phyloP scores from a whole-genome alignment of 2,113 vertebrate genomes.

The Craseonycteris thonglongyai region DNA sequence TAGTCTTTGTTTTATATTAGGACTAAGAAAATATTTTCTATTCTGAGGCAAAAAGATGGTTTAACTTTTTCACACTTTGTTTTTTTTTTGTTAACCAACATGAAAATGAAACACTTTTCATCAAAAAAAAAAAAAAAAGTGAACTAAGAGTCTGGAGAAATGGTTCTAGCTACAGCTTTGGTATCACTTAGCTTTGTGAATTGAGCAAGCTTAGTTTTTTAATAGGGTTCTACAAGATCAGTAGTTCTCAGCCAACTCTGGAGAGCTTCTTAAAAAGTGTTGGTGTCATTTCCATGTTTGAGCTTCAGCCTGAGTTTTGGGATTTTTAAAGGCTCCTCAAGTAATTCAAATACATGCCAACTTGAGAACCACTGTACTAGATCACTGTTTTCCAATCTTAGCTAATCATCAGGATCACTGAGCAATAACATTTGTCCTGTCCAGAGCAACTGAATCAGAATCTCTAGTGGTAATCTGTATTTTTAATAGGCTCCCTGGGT shows the following conservation, averaged over 20 bases:
- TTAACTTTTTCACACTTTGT: not conserved
- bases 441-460: not conserved
- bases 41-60: not conserved
- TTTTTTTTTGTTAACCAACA: not conserved
- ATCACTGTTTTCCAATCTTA: not conserved
- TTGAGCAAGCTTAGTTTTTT: conserved; percentile 4
- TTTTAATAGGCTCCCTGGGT: not conserved
- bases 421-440: conserved; percentile 11
- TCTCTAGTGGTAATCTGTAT: not conserved
- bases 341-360: not conserved
- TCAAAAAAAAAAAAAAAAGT: conserved; percentile 4
- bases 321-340: not conserved
- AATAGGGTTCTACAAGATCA: not conserved
- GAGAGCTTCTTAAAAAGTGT: not conserved
- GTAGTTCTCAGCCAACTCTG: not conserved
- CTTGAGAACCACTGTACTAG: not conserved
- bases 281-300: not conserved
- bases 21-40: not conserved
- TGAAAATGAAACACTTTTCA: not conserved
- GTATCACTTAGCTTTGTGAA: not conserved
- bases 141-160: not conserved
- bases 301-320: not conserved
- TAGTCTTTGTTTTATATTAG: conserved; percentile 20
- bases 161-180: not conserved
- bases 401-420: not conserved